Conservation (phyloP, 2,888 invertebrate genomes). For the Andrena fulva region DNA sequence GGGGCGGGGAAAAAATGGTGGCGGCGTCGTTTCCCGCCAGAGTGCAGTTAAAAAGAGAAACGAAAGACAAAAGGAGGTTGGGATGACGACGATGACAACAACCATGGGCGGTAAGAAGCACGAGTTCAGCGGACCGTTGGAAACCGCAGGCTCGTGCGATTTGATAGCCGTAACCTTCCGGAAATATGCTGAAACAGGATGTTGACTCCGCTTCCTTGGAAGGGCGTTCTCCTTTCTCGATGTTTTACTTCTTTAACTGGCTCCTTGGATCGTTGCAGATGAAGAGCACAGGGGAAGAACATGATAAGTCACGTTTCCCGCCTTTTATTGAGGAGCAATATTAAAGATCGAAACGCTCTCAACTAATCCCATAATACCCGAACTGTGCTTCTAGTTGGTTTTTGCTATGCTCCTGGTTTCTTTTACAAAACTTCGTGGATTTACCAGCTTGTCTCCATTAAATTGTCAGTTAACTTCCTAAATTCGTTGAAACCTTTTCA, state of each 20-base stretch:
- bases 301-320: no score
- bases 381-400: no score
- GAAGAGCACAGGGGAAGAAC: neutral
- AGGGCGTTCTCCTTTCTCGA: constrained; percentile 3
- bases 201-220: constrained; percentile 75
- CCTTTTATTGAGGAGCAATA: no score
- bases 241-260: constrained; percentile 2
- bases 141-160: constrained; percentile 78
- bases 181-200: constrained; percentile 83
- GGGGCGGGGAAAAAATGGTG: constrained; percentile 22
- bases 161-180: constrained; percentile 79
- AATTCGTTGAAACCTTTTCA: no score
- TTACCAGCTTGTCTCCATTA: no score
- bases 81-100: constrained; percentile 45
- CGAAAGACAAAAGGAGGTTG: constrained; percentile 32
- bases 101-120: constrained; percentile 29
- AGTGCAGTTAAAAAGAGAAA: constrained; percentile 51
- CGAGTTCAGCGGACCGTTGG: constrained; percentile 53
- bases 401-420: no score
- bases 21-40: constrained; percentile 52
- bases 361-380: no score
- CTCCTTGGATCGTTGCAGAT: neutral
- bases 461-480: no score
- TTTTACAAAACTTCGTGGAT: no score
- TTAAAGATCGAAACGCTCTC: no score